These are phyloP conservation scores for Drosophila rubida DNA, from an alignment of 2,888 invertebrate species.

Conservation along the genomic window DNA sequence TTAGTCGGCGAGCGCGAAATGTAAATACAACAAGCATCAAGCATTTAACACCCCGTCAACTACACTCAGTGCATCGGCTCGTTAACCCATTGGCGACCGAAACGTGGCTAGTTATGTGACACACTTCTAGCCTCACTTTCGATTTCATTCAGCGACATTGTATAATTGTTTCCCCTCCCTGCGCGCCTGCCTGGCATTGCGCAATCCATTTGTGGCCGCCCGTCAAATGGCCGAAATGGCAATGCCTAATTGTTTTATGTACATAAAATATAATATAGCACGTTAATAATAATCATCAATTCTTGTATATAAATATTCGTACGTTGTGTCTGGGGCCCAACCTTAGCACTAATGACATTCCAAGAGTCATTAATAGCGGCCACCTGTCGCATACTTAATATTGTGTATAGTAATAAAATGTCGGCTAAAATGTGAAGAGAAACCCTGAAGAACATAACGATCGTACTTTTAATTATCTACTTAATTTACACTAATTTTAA, in stretches of 20 bases:
- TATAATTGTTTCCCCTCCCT: constrained; percentile 28
- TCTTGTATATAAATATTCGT: constrained; percentile 16
- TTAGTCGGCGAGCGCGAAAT: constrained; percentile 35
- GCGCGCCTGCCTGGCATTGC: constrained; percentile 26
- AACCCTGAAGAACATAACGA: constrained; percentile 36
- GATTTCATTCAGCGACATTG: constrained; percentile 37
- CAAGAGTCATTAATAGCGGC: constrained; percentile 53
- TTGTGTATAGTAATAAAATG: constrained; percentile 37
- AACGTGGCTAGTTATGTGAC: constrained; percentile 26
- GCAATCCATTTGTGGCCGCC: constrained; percentile 20
- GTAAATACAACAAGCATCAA: constrained; percentile 54
- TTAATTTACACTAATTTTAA: constrained; percentile 10
- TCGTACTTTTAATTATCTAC: not conserved
- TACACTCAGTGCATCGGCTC: constrained; percentile 5
- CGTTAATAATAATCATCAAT: constrained; percentile 27
- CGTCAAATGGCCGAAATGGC: too few relatives aligned
- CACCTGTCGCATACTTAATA: constrained; percentile 73
- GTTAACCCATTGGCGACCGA: constrained; percentile 23
- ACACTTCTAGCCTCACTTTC: constrained; percentile 53
- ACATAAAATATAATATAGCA: constrained; percentile 15
- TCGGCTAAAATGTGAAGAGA: constrained; percentile 15
- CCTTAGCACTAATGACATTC: constrained; percentile 40
- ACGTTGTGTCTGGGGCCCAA: constrained; percentile 12
- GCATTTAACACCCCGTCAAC: constrained; percentile 20
- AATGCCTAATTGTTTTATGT: constrained; percentile 35